phyloP scores from a whole-genome alignment of 2,888 invertebrate genomes.

The Cenopis cana region DNA sequence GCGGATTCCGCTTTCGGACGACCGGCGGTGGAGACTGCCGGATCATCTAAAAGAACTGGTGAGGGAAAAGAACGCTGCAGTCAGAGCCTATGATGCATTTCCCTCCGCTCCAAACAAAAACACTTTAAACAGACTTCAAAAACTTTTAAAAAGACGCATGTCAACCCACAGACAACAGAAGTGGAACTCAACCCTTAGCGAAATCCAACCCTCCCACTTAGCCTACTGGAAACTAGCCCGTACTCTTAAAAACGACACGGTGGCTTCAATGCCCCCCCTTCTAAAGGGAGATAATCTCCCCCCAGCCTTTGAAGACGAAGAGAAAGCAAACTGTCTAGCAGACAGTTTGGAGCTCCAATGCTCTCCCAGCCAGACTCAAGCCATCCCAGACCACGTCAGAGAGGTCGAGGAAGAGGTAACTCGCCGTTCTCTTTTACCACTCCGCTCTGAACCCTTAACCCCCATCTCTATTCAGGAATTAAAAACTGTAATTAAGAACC shows the following conservation, averaged over 20 bases:
- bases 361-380: neutral
- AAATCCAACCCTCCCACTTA: neutral
- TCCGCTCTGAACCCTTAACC: fast-evolving
- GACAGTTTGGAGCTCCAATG: neutral
- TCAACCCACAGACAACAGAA: neutral
- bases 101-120: neutral
- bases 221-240: neutral
- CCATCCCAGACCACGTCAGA: too few species aligned
- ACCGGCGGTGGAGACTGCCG: neutral
- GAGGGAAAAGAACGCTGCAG: neutral
- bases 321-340: neutral
- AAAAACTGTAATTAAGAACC: fast-evolving
- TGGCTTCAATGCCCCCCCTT: neutral
- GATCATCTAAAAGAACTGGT: neutral
- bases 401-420: neutral
- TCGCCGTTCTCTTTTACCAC: fast-evolving
- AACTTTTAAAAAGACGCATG: neutral
- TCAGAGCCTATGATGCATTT: neutral
- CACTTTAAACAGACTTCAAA: neutral
- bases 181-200: neutral
- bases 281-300: fast-evolving
- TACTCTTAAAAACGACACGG: neutral
- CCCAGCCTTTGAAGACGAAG: neutral
- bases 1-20: fast-evolving
- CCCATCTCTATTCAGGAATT: neutral